A percentile compares a stretch with the other conserved stretches of the same genome.
These are phyloP conservation scores for Pangasius mekongensis DNA, from an alignment of 2,797 vertebrate genomes.

Conservation along the genomic window DNA sequence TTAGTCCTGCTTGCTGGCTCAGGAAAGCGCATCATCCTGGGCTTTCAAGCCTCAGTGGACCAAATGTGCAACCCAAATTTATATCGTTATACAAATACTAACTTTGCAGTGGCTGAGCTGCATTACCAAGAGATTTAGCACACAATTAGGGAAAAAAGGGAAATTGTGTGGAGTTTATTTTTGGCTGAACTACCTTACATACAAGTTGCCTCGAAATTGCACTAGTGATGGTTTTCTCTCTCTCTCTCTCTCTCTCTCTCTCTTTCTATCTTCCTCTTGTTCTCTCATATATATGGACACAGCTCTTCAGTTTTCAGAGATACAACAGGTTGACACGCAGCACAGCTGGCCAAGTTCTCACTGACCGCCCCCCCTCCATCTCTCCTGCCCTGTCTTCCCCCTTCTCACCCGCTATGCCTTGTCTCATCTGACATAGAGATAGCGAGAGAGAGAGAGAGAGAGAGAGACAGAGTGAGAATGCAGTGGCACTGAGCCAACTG, in stretches of 20 bases:
- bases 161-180: not conserved
- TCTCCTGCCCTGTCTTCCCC: not conserved
- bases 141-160: too few relatives aligned
- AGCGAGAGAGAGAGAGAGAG: not conserved
- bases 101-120: not conserved
- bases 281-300: conserved; percentile 63
- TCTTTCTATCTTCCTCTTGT: conserved; percentile 52
- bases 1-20: not conserved
- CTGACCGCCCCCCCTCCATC: conserved; percentile 26
- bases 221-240: not conserved
- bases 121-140: not conserved
- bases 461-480: not conserved
- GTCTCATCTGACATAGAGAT: too few relatives aligned
- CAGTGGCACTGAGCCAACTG: not conserved
- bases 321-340: conserved; percentile 62
- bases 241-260: not conserved
- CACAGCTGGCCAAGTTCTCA: conserved; percentile 78
- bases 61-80: conserved; percentile 62
- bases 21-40: conserved; percentile 22
- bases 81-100: not conserved
- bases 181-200: not conserved
- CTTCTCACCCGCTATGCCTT: not conserved
- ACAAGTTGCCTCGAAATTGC: not conserved
- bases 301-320: conserved; percentile 60
- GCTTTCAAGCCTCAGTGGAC: conserved; percentile 62